These are phyloP conservation scores for Willowsia nigromaculata DNA, from an alignment of 2,888 invertebrate species.

Conservation along the genomic window DNA sequence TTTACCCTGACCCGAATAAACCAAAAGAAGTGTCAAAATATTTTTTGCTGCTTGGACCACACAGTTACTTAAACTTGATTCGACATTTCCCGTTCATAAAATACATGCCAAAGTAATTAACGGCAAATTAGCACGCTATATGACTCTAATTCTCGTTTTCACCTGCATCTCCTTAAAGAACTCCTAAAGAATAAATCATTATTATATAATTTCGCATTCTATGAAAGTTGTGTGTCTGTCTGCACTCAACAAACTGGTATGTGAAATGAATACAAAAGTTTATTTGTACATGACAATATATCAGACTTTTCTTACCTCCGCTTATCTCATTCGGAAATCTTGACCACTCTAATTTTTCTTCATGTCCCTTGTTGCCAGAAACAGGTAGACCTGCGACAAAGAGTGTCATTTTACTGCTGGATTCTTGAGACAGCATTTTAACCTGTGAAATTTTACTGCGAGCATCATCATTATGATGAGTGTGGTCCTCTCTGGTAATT, in stretches of 20 bases:
- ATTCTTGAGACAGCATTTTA: slow-evolving; percentile 45
- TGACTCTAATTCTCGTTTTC: background rate
- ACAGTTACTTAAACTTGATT: background rate
- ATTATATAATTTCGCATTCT: background rate
- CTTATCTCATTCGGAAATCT: slow-evolving; percentile 18
- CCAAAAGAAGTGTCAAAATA: background rate
- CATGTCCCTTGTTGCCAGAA: background rate
- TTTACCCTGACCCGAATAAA: slow-evolving; percentile 47
- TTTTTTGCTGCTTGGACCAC: background rate
- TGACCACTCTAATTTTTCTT: slow-evolving; percentile 23
- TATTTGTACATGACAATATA: background rate
- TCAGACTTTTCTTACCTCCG: background rate
- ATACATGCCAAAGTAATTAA: background rate
- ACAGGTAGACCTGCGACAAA: slow-evolving; percentile 61
- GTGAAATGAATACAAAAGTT: background rate
- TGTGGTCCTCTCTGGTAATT: slow-evolving; percentile 32
- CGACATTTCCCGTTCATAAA: background rate
- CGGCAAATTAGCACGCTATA: background rate
- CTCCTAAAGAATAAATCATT: background rate
- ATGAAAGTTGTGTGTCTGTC: background rate
- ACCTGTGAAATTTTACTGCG: slow-evolving; percentile 30
- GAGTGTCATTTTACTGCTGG: slow-evolving; percentile 62
- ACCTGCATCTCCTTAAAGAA: background rate
- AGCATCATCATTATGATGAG: background rate
- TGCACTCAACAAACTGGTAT: background rate